Base-by-base conservation (phyloP, 2,797 vertebrate genomes). In the Spondyliosoma cantharus region DNA sequence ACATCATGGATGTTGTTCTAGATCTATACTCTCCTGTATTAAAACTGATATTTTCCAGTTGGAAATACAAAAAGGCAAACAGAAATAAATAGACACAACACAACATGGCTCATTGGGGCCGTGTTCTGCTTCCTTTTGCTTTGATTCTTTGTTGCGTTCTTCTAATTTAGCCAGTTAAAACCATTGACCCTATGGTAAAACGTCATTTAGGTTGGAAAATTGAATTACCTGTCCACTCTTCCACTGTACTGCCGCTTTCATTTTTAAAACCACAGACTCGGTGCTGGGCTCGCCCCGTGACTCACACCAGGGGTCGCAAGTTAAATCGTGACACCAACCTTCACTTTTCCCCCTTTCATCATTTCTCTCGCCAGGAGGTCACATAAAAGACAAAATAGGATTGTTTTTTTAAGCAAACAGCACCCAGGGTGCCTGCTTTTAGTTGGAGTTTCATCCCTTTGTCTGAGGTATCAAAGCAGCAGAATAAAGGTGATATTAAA, bases 281-380 rank as follows among this genome's bases (percentile, higher is more conserved):
- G 37, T 53, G 19, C 56, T 73, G 25, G n/a, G 13, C 49, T 84
- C 57, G 9, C 53, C 29, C 65, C 9, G 15, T 50, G 52, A 68
- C 50, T 84, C 68, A 67, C 68, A n/a, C 43, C 54, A 15, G 75
- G 54, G 63, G 69, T 78, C 32, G 4, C 54, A 43, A 43, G 52
- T 59, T 71, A 80, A 83, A 79, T 67, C 78, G 59, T 45, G 49
- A 80, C 68, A 58, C 69, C 27, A 80, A 80, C 75, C 53, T 52
- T 66, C 75, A 63, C 58, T 74, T 84, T 83, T 37, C 37, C 42
- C 17, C 45, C 52, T 84, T 88, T 88, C 53, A 88, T 87, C 53
- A 82, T 85, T 86, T 88, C 45, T 74, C 74, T 71, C 52, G 59
- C 37, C 62, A 32, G 75, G 77, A 75, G 71, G 56, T 83, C 64